Evolutionary conservation across 2,888 invertebrate species (phyloP), one percentile per base, ranked within the genome.

Genomic region (Calameuta pallipes): DNA sequence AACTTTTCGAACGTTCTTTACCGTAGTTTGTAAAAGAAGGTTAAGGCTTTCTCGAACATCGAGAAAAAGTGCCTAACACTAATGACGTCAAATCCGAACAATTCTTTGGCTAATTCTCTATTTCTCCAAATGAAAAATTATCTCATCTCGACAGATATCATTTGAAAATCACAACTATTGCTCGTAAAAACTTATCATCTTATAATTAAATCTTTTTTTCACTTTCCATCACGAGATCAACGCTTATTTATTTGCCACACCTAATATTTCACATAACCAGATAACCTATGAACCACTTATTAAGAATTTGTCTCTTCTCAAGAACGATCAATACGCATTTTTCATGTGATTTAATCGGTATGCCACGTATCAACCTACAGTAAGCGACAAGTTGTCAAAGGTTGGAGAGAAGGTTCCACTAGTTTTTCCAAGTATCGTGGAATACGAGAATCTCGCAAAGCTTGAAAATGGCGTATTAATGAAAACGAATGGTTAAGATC

Each of bases 401-500:
- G 23, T 0, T 23, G 56, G 23, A 56, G 56, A 56, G 23, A 56
- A 56, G 56, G 23, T 56, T 23, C 23, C 0, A 56, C 56, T 9
- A 56, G 56, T 56, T 56, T 56, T 56, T 56, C 56, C 56, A 56
- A 56, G 56, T 23, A 56, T 56, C 56, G 56, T 23, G 9, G 56
- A 56, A 23, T 56, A 23, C 23, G 56, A 56, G 56, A 56, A 56
- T 56, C 23, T 6, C 23, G 56, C 23, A 23, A 15, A 56, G 56
- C 56, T 56, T 56, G 56, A 56, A 56, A 56, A 82, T 79, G 76
- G 73, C 33, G 79, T 79, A 82, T 83, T 82, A 82, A 82, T 81
- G 56, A 80, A 81, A 82, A 81, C 79, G 81, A 81, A 80, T 76
- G 80, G 73, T 78, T 79, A 68, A 79, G 81, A 83, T 84, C 83